Evolutionary conservation across 2,113 vertebrate genomes (phyloP).

Genomic region (Lethenteron reissneri): DNA sequence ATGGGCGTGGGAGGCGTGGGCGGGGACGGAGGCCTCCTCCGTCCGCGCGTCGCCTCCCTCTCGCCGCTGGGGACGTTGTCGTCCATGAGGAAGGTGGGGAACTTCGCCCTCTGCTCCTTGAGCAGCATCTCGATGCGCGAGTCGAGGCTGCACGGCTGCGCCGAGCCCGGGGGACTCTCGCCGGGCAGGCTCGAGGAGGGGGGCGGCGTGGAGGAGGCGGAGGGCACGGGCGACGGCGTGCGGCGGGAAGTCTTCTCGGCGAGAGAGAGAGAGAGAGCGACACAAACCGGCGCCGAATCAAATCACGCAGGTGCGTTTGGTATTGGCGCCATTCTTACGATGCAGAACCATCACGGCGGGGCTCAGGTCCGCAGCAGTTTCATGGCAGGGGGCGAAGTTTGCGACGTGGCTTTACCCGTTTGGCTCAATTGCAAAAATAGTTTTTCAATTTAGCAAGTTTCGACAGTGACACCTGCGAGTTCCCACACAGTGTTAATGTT

Average conservation of each 20-base stretch:
- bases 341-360: too few relatives aligned
- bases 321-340: too few relatives aligned
- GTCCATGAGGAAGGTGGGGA: constrained; percentile 61
- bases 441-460: too few relatives aligned
- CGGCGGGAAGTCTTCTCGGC: background rate
- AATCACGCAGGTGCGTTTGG: too few relatives aligned
- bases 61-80: constrained; percentile 65
- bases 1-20: constrained; percentile 28
- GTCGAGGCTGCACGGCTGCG: constrained; percentile 71
- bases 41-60: constrained; percentile 35
- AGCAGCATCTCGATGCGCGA: constrained; percentile 94
- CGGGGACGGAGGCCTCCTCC: constrained; percentile 21
- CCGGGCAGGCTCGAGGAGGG: background rate
- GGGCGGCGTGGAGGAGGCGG: background rate
- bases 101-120: constrained; percentile 75
- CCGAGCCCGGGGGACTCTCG: constrained; percentile 17
- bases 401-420: too few relatives aligned
- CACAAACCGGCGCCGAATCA: too few relatives aligned
- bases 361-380: too few relatives aligned
- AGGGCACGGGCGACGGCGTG: background rate
- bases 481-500: too few relatives aligned
- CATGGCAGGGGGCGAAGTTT: too few relatives aligned
- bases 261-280: background rate
- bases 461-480: too few relatives aligned
- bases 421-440: too few relatives aligned